Percentiles rank a stretch among this genome's conserved stretches.
These are phyloP conservation scores for Morphnarchus princeps DNA, from an alignment of 2,113 vertebrate species.

Conservation along the genomic window DNA sequence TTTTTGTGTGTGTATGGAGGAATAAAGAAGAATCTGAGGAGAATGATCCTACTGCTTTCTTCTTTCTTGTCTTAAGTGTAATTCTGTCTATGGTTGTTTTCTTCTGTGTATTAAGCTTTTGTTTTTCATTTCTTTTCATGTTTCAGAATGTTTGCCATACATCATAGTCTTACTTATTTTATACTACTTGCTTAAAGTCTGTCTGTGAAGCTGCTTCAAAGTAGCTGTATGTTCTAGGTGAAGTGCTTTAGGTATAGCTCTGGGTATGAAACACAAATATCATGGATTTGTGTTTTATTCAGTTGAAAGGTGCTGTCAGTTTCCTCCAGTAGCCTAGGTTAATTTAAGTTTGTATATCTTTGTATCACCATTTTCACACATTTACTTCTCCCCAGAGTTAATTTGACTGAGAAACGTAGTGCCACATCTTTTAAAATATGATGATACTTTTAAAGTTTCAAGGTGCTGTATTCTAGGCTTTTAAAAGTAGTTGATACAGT, in stretches of 20 bases:
- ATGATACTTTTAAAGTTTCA: not conserved
- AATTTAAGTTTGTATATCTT: not conserved
- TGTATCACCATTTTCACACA: not conserved
- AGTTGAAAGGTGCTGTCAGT: not conserved
- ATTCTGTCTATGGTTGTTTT: not conserved
- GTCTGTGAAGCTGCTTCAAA: not conserved
- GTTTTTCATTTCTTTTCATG: not conserved
- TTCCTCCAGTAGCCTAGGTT: not conserved
- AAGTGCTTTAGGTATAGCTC: not conserved
- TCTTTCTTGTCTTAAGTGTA: not conserved
- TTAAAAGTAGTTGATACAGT: not conserved
- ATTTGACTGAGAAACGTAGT: not conserved
- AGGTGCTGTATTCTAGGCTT: not conserved
- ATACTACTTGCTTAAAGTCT: not conserved
- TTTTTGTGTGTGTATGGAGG: not conserved
- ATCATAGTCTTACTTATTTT: not conserved
- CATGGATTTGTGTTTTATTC: accelerated
- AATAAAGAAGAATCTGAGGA: not conserved
- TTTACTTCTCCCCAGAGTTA: not conserved
- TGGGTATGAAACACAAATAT: not conserved
- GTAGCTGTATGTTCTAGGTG: not conserved
- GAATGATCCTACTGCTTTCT: not conserved
- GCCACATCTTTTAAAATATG: not conserved
- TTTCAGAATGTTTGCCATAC: not conserved
- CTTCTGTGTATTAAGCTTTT: not conserved